Evolutionary conservation across 1,140 invertebrate species (phyloP).

Genomic region (Archegozetes longisetosus): DNA sequence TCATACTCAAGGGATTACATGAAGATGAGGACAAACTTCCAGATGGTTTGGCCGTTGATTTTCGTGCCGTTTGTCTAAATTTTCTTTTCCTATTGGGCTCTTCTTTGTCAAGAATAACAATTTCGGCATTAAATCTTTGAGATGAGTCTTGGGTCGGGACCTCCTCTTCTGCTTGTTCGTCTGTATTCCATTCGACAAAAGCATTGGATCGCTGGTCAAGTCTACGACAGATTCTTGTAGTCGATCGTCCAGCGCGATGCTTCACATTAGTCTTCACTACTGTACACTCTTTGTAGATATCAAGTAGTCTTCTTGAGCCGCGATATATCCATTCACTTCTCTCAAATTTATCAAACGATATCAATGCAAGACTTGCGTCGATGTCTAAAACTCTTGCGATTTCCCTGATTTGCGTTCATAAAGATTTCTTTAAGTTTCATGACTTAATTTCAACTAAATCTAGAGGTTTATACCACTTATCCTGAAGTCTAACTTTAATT

Average conservation of each 20-base stretch:
- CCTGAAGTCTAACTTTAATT: neutral
- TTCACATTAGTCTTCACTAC: neutral
- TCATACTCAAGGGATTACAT: neutral
- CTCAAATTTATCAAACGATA: neutral
- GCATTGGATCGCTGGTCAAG: neutral
- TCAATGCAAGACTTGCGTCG: neutral
- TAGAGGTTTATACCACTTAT: neutral
- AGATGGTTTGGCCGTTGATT: neutral
- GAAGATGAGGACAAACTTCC: too few species aligned
- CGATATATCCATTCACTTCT: neutral
- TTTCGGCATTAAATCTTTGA: neutral
- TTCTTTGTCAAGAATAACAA: neutral
- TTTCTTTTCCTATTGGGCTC: neutral
- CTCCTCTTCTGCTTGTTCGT: neutral
- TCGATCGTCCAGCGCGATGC: neutral
- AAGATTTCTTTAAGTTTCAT: too few species aligned
- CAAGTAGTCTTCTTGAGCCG: neutral
- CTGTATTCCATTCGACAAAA: neutral
- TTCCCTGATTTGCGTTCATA: too few species aligned
- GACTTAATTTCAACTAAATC: too few species aligned
- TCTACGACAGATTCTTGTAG: neutral
- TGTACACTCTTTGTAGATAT: neutral
- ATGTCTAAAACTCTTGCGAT: neutral
- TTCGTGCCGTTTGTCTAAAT: neutral
- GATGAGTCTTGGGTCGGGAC: neutral